Percentiles rank a stretch among this genome's conserved stretches.
Evolutionary conservation across 1,140 invertebrate genomes (phyloP).

Genomic region (Dryas iulia): DNA sequence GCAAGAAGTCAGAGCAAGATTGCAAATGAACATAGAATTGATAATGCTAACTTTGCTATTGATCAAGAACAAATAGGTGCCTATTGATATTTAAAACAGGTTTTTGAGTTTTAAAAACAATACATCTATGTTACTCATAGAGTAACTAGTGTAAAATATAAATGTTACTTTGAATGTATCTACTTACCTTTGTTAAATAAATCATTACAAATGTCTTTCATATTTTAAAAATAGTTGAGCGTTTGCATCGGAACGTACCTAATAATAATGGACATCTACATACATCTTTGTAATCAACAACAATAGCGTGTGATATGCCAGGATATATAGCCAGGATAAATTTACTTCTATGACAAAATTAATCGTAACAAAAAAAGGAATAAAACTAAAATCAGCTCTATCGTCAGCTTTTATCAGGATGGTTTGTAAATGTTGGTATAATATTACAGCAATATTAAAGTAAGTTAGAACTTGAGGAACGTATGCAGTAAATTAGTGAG

Average conservation of each 20-base stretch:
- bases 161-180: background rate
- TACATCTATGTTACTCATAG: background rate
- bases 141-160: background rate
- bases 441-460: background rate
- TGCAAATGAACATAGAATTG: conserved; percentile 33
- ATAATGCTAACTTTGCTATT: conserved; percentile 19
- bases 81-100: conserved; percentile 19
- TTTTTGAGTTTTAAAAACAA: conserved; percentile 12
- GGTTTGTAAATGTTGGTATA: too few relatives aligned
- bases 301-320: too few relatives aligned
- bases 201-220: background rate
- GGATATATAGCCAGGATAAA: too few relatives aligned
- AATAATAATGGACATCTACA: too few relatives aligned
- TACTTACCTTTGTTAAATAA: background rate
- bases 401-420: too few relatives aligned
- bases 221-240: too few relatives aligned
- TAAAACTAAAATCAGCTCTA: background rate
- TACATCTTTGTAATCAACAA: too few relatives aligned
- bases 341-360: background rate
- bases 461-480: conserved; percentile 13
- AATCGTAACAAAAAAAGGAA: background rate
- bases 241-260: too few relatives aligned
- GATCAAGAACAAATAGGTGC: conserved; percentile 19
- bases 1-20: conserved; percentile 34
- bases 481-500: conserved; percentile 15